Conservation (phyloP, 2,888 invertebrate genomes). For the Chromoteleia sp. region DNA sequence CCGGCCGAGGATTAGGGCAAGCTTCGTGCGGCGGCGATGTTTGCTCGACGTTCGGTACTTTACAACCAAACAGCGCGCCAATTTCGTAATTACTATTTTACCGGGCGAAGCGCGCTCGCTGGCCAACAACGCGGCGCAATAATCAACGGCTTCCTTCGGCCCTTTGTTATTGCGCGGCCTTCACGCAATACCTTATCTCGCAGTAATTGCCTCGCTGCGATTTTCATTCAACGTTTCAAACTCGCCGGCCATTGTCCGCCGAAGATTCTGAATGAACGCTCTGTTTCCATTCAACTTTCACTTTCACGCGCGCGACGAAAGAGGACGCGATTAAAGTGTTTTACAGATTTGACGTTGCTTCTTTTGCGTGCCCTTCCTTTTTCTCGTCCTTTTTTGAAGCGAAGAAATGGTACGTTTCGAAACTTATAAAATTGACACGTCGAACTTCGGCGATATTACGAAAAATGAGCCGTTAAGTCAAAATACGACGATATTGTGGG, state of each 20-base stretch:
- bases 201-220: constrained; percentile 37
- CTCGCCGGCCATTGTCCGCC: constrained; percentile 31
- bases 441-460: not conserved
- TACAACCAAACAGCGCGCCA: constrained; percentile 41
- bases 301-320: constrained; percentile 3
- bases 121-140: constrained; percentile 32
- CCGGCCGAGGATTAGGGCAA: no score
- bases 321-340: constrained; percentile 14
- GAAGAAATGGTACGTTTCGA: no score
- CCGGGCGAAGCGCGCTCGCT: not conserved
- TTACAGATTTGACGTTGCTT: constrained; percentile 16
- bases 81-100: constrained; percentile 57
- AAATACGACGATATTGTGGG: constrained; percentile 26
- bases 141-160: constrained; percentile 25
- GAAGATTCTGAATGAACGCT: constrained; percentile 43
- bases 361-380: no score
- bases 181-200: constrained; percentile 45
- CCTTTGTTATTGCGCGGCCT: not conserved
- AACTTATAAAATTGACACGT: not conserved
- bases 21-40: constrained; percentile 21
- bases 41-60: constrained; percentile 18
- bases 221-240: constrained; percentile 50
- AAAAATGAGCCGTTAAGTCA: constrained; percentile 40
- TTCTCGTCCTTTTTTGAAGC: no score
- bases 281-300: constrained; percentile 40